Evolutionary conservation across 2,888 invertebrate genomes (phyloP).

Genomic region (Cremastinae sp.): DNA sequence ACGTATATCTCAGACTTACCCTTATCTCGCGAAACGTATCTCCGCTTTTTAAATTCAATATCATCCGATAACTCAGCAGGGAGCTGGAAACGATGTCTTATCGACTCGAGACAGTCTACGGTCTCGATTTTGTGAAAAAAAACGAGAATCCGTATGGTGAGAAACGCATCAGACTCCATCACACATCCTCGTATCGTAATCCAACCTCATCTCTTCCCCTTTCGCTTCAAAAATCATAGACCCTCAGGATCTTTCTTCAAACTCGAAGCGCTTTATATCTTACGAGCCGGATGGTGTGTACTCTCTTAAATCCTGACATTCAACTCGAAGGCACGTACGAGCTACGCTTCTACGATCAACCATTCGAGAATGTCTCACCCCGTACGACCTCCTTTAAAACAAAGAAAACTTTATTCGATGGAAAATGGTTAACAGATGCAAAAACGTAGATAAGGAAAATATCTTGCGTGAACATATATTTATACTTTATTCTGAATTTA

Average conservation of each 20-base stretch:
- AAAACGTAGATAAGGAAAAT: conserved; percentile 35
- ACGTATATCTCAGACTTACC: conserved; percentile 42
- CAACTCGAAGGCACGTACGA: conserved; percentile 52
- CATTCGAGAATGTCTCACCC: background rate
- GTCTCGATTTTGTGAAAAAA: conserved; percentile 20
- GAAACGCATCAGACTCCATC: conserved; percentile 29
- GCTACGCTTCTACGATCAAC: conserved; percentile 18
- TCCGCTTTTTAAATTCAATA: conserved; percentile 64
- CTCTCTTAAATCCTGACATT: conserved; percentile 57
- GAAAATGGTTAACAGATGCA: conserved; percentile 14
- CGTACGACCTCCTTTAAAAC: background rate
- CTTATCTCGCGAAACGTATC: conserved; percentile 45
- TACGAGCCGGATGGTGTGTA: conserved; percentile 23
- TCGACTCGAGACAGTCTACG: conserved; percentile 51
- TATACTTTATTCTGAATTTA: too few relatives aligned
- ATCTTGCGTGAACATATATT: conserved; percentile 35
- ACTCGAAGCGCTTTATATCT: conserved; percentile 34
- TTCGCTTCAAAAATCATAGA: conserved; percentile 34
- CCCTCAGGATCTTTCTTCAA: conserved; percentile 16
- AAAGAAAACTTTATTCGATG: background rate
- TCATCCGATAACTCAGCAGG: conserved; percentile 65
- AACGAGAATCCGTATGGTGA: background rate
- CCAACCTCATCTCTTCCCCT: conserved; percentile 2
- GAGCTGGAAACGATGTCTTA: conserved; percentile 58
- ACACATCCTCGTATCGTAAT: conserved; percentile 27